These are phyloP conservation scores for Sialis fuliginosa DNA, from an alignment of 2,888 invertebrate species.

Conservation along the genomic window DNA sequence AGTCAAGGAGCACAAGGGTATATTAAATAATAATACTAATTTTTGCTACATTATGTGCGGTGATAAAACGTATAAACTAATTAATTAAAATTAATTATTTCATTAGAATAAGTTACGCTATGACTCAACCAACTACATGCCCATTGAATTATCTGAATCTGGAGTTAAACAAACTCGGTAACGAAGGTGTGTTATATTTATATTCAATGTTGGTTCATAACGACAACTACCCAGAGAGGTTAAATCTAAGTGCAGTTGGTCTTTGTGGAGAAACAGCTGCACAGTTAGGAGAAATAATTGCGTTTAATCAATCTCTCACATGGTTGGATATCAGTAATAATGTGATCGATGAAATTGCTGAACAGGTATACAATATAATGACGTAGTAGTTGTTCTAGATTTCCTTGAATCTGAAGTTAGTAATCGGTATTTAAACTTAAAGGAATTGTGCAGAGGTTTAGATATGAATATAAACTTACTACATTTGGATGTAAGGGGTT, in stretches of 20 bases:
- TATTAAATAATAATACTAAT: background rate
- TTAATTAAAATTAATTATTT: too few species aligned
- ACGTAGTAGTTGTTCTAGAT: too few species aligned
- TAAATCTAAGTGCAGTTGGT: conserved; percentile 36
- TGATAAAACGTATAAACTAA: too few species aligned
- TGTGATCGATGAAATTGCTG: conserved; percentile 37
- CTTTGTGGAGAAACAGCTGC: conserved; percentile 33
- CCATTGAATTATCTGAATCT: conserved; percentile 28
- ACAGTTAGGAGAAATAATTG: conserved; percentile 33
- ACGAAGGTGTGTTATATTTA: conserved; percentile 37
- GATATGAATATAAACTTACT: too few species aligned
- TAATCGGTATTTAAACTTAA: too few species aligned
- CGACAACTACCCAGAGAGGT: conserved; percentile 32
- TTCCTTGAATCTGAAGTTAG: too few species aligned
- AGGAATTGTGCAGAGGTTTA: too few species aligned
- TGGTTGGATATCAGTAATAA: conserved; percentile 39
- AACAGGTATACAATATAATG: conserved; percentile 15
- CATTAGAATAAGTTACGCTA: conserved; percentile 17
- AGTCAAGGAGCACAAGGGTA: conserved; percentile 29
- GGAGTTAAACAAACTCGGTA: conserved; percentile 40
- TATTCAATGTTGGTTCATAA: conserved; percentile 37
- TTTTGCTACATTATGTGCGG: too few species aligned
- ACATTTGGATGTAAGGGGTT: too few species aligned
- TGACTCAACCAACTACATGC: conserved; percentile 16
- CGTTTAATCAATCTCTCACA: conserved; percentile 32